Evolutionary conservation across 2,797 vertebrate species (phyloP).

Genomic region (Acanthopagrus latus): DNA sequence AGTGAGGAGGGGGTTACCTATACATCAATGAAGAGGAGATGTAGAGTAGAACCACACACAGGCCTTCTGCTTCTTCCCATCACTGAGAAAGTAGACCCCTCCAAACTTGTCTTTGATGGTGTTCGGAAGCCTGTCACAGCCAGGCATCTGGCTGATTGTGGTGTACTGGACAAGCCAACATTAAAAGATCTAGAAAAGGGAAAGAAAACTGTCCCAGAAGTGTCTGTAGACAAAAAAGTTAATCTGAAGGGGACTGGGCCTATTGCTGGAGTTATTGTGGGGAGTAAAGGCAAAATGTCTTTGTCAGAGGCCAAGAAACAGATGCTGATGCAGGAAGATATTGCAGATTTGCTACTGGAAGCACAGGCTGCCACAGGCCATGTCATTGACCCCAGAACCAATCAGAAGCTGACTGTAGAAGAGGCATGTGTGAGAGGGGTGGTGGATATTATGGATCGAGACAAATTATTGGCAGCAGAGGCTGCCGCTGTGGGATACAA

Average conservation of each 20-base stretch:
- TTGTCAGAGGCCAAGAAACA: slow-evolving; percentile 91
- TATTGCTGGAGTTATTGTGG: slow-evolving; percentile 88
- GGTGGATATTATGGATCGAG: slow-evolving; percentile 88
- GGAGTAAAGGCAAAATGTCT: slow-evolving; percentile 86
- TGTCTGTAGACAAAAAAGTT: slow-evolving; percentile 83
- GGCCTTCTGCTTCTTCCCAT: slow-evolving; percentile 88
- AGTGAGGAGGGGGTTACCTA: slow-evolving; percentile 88
- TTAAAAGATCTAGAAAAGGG: slow-evolving; percentile 91
- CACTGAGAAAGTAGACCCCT: slow-evolving; percentile 60
- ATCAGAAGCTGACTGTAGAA: slow-evolving; percentile 90
- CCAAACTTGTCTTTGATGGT: slow-evolving; percentile 78
- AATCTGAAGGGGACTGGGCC: slow-evolving; percentile 90
- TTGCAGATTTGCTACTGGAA: slow-evolving; percentile 90
- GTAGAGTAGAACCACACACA: slow-evolving; percentile 87
- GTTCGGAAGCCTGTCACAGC: slow-evolving; percentile 88
- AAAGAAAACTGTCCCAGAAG: slow-evolving; percentile 89
- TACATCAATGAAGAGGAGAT: slow-evolving; percentile 73
- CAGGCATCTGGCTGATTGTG: slow-evolving; percentile 83
- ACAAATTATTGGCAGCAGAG: slow-evolving; percentile 90
- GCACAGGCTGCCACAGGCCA: slow-evolving; percentile 95
- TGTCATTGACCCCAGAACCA: slow-evolving; percentile 90
- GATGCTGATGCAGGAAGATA: slow-evolving; percentile 86
- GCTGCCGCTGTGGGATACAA: slow-evolving; percentile 91
- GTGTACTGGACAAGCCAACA: slow-evolving; percentile 79
- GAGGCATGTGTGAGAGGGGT: slow-evolving; percentile 89